Percentiles rank a stretch among this genome's conserved stretches.
Evolutionary conservation across 2,113 vertebrate genomes (phyloP).

Genomic region (Datnioides undecimradiatus): DNA sequence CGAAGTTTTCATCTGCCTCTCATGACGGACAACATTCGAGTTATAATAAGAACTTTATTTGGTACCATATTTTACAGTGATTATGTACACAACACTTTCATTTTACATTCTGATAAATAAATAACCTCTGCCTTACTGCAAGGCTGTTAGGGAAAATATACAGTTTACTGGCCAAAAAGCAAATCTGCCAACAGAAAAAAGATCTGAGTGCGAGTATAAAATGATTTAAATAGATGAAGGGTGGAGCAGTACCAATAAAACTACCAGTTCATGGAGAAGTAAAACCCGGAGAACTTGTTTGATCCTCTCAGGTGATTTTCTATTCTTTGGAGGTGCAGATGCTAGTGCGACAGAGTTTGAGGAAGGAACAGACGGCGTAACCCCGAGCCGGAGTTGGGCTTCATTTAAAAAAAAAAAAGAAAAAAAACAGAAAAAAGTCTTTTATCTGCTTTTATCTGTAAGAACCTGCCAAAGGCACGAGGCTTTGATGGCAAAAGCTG

Average conservation of each 20-base stretch:
- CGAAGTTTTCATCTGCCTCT: not conserved
- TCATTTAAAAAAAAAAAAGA: not conserved
- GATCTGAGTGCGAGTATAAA: not conserved
- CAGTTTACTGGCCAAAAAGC: conserved; percentile 1
- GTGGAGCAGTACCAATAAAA: not conserved
- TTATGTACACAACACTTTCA: conserved; percentile 63
- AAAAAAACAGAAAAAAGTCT: no score
- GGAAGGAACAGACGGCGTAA: not conserved
- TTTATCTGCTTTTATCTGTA: not conserved
- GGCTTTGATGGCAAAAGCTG: not conserved
- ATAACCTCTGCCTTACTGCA: conserved; percentile 1
- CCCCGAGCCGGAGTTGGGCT: not conserved
- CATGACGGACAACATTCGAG: not conserved
- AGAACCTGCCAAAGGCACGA: not conserved
- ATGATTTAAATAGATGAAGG: not conserved
- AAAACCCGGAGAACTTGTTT: not conserved
- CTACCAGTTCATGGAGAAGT: not conserved
- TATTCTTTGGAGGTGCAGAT: not conserved
- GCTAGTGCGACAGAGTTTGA: not conserved
- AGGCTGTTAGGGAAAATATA: conserved; percentile 33
- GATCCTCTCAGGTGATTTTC: not conserved
- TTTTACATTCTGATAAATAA: conserved; percentile 67
- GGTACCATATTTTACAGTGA: conserved; percentile 31
- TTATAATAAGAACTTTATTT: conserved; percentile 60
- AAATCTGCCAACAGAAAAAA: not conserved